These are phyloP conservation scores for Apostichopus japonicus DNA, from an alignment of 35 echinoderm and acorn worm species.

Conservation along the genomic window DNA sequence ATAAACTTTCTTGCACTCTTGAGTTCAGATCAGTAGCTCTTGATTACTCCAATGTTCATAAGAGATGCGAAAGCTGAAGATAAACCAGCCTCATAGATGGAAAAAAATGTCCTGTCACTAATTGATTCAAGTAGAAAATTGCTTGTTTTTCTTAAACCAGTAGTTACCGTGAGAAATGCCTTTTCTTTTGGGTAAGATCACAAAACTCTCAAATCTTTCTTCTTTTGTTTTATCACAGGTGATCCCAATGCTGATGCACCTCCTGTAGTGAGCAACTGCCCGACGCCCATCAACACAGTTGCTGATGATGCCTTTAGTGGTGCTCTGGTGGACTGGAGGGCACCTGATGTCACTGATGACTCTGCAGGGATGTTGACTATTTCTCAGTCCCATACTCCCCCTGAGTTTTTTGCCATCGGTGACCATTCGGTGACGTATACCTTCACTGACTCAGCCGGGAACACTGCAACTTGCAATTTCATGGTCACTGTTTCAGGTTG, in stretches of 20 bases:
- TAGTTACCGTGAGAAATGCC: no score
- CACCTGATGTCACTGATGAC: constrained; percentile 74
- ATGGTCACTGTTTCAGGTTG: constrained; percentile 62
- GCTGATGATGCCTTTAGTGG: constrained; percentile 35
- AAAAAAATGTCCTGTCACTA: no score
- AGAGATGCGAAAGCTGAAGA: no score
- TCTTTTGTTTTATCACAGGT: neutral
- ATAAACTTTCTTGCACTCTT: no score
- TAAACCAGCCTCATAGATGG: no score
- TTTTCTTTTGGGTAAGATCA: no score
- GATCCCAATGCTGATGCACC: neutral
- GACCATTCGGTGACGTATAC: constrained; percentile 62
- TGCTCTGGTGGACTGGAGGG: constrained; percentile 49
- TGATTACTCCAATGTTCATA: no score
- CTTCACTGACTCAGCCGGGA: constrained; percentile 58
- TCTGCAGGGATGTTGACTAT: constrained; percentile 18
- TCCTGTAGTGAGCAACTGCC: constrained; percentile 66
- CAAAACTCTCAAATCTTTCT: no score
- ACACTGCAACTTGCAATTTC: constrained; percentile 63
- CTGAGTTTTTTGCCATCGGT: constrained; percentile 61
- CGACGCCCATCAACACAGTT: constrained; percentile 23
- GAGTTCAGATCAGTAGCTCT: no score
- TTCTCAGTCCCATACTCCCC: constrained; percentile 48
- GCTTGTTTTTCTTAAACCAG: no score
- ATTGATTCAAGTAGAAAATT: no score